These are phyloP conservation scores for Leptogaster cylindrica DNA, from an alignment of 2,888 invertebrate genomes.

Conservation along the genomic window DNA sequence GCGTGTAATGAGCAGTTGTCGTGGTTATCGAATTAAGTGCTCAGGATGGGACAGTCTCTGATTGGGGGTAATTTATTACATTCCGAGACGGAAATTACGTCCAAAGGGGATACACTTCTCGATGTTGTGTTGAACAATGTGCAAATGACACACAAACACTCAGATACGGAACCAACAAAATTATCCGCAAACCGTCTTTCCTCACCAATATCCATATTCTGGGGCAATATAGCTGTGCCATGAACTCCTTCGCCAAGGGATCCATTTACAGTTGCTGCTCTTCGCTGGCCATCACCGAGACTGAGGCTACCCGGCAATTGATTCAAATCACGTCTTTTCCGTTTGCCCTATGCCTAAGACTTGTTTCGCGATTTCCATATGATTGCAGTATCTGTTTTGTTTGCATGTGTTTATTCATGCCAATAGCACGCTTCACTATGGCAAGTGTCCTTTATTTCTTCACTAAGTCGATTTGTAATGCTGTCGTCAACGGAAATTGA, in stretches of 20 bases:
- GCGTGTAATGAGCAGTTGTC: constrained; percentile 24
- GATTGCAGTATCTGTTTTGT: constrained; percentile 30
- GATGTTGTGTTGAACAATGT: neutral
- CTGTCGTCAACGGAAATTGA: constrained; percentile 53
- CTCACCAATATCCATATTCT: neutral
- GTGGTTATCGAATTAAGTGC: constrained; percentile 21
- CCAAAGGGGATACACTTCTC: neutral
- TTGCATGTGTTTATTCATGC: constrained; percentile 23
- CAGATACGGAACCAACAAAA: neutral
- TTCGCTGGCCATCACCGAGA: neutral
- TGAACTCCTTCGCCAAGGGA: neutral
- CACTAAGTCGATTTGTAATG: constrained; percentile 51
- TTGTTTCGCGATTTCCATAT: constrained; percentile 32
- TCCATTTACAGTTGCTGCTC: neutral
- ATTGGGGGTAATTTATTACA: constrained; percentile 25
- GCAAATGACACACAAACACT: neutral
- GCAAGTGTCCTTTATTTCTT: constrained; percentile 34
- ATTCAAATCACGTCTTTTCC: constrained; percentile 40
- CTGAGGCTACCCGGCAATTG: constrained; percentile 18
- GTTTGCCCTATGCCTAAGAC: neutral
- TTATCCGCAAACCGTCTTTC: neutral
- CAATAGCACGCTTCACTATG: constrained; percentile 2
- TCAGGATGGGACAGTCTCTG: constrained; percentile 19
- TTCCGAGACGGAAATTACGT: constrained; percentile 21
- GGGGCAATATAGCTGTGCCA: neutral